Base-by-base conservation (phyloP, 2,113 vertebrate genomes). In the Cynopterus brachyotis region DNA sequence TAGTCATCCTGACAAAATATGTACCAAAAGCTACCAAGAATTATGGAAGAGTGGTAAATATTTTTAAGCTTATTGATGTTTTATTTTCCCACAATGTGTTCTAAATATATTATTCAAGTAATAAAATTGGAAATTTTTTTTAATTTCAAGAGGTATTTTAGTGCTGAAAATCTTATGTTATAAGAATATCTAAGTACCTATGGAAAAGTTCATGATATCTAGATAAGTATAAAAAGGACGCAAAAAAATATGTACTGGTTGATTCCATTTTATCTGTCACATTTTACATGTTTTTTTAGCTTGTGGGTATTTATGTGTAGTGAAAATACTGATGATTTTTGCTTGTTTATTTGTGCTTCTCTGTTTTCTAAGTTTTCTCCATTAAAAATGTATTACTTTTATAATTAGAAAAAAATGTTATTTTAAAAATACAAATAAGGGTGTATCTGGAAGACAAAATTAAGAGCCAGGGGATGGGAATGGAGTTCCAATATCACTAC, bases 121-220 rank as follows among this genome's bases (percentile, higher is more conserved):
- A 75, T 47, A 55, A 62, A 95, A 96, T 37, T 67, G 57, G 72
- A 85, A 72, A 37, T 0, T 82, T 57, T 16, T 11, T 76, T 80
- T 69, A 55, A 67, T 72, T 84, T 80, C 47, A 79, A 86, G 57
- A 79, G 17, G 37, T 13, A 75, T 80, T 50, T 80, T 67, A 89
- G n/a, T 60, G 5, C 40, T 95, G 73, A 93, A 90, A 87, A 82
- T 76, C 75, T 86, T 87, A 32, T 55, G 69, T 91, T 40, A 50
- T 32, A 80, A 70, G n/a, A 73, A 50, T 69, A n/a, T 26, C 30
- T 35, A 86, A 81, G 32, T 40, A 80, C 17, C 82, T 55, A 37
- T 24, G 24, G 28, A 90, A 81, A 69, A 67, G 26, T 53, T 80
- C 3, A 28, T 93, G 57, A 37, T 62, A 42, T 24, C 8, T 26